Evolutionary conservation across 1,140 invertebrate genomes (phyloP).

Genomic region (Drosophila nasuta): DNA sequence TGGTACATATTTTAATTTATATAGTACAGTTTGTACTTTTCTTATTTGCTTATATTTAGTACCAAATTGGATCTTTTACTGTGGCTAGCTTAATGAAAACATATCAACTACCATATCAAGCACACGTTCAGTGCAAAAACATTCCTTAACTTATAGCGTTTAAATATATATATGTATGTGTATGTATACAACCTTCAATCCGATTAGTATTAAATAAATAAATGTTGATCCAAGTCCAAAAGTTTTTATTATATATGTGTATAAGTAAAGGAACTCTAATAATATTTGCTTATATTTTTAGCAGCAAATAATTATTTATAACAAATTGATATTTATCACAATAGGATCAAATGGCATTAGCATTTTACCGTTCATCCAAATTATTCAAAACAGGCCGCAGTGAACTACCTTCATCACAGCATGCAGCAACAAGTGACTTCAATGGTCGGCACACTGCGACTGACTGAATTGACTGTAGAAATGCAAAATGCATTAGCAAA

Average conservation of each 20-base stretch:
- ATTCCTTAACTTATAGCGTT: constrained; percentile 13
- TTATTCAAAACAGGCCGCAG: no score
- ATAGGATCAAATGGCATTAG: no score
- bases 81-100: constrained; percentile 11
- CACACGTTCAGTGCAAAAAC: constrained; percentile 25
- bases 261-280: not conserved
- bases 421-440: not conserved
- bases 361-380: no score
- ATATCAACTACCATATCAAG: constrained; percentile 44
- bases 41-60: no score
- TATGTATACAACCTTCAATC: constrained; percentile 17
- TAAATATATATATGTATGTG: constrained; percentile 23
- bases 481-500: constrained; percentile 11
- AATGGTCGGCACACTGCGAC: not conserved
- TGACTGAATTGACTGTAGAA: not conserved
- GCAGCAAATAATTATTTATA: no score
- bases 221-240: not conserved
- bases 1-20: no score
- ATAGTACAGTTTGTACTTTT: no score
- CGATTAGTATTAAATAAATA: constrained; percentile 42
- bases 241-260: not conserved
- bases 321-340: no score
- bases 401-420: no score
- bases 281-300: no score
- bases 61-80: not conserved